Evolutionary conservation across 2,113 vertebrate genomes (phyloP).

Genomic region (Thalassarche chlororhynchos): DNA sequence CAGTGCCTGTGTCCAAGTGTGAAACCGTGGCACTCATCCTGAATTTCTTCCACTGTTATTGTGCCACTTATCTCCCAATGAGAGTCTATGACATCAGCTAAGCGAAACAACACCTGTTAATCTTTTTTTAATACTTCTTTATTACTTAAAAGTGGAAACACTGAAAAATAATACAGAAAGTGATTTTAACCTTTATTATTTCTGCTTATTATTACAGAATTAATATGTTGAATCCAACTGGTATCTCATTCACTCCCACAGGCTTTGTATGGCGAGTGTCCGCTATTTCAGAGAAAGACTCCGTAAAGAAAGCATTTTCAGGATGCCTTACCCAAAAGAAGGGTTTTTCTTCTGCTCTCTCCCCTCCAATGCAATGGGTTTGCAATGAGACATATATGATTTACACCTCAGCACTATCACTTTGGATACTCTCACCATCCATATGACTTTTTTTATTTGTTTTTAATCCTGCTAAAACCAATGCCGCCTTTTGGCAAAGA

Average conservation of each 20-base stretch:
- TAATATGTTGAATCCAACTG: not conserved
- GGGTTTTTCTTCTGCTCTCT: not conserved
- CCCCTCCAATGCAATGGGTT: not conserved
- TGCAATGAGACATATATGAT: not conserved
- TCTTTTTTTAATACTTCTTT: not conserved
- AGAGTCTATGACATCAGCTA: not conserved
- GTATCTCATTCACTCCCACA: not conserved
- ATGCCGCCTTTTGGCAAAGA: not conserved
- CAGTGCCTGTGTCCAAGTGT: not conserved
- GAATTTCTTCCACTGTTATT: not conserved
- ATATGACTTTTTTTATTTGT: not conserved
- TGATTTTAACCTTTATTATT: not conserved
- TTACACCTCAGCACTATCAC: not conserved
- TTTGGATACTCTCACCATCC: not conserved
- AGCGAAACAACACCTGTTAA: not conserved
- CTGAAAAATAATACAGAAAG: not conserved
- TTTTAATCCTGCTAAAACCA: conserved; percentile 1
- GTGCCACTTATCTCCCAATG: not conserved
- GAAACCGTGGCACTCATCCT: not conserved
- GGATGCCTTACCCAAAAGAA: not conserved
- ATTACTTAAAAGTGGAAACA: not conserved
- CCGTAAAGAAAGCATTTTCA: not conserved
- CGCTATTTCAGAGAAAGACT: not conserved
- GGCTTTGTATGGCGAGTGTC: not conserved
- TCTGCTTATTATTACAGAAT: not conserved